Percentiles rank a stretch among this genome's conserved stretches.
phyloP scores from a whole-genome alignment of 1,140 invertebrate species.

The Galleria mellonella region DNA sequence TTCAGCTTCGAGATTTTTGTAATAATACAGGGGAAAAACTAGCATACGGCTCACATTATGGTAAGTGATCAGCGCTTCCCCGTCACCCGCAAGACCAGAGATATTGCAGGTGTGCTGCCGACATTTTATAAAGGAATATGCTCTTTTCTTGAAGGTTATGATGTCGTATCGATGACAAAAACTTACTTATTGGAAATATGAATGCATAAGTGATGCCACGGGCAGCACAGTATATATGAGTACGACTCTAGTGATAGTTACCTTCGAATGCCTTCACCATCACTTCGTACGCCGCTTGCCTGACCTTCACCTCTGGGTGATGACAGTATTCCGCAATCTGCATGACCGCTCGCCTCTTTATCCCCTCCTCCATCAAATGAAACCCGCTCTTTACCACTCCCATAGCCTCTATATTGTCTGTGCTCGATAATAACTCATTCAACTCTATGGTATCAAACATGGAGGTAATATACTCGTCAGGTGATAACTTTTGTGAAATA shows the following conservation, averaged over 20 bases:
- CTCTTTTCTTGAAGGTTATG: no score
- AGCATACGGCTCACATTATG: no score
- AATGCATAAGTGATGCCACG: not conserved
- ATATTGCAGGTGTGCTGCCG: no score
- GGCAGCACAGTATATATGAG: no score
- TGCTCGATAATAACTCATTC: not conserved
- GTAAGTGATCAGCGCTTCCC: no score
- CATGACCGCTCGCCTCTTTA: not conserved
- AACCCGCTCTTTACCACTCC: not conserved
- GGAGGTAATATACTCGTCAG: not conserved
- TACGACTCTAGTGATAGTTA: no score
- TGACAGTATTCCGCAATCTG: not conserved
- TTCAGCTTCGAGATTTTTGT: no score
- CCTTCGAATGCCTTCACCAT: not conserved
- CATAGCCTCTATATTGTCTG: not conserved
- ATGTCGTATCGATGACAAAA: no score
- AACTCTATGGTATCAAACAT: conserved; percentile 2
- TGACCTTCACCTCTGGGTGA: not conserved
- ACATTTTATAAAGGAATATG: no score
- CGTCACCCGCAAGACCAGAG: no score
- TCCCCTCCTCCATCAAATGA: not conserved
- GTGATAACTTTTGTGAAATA: not conserved
- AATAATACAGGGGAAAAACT: no score
- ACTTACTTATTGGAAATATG: no score
- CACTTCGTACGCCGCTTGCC: not conserved